These are phyloP conservation scores for Drepana falcataria DNA, from an alignment of 2,888 invertebrate genomes.

Conservation along the genomic window DNA sequence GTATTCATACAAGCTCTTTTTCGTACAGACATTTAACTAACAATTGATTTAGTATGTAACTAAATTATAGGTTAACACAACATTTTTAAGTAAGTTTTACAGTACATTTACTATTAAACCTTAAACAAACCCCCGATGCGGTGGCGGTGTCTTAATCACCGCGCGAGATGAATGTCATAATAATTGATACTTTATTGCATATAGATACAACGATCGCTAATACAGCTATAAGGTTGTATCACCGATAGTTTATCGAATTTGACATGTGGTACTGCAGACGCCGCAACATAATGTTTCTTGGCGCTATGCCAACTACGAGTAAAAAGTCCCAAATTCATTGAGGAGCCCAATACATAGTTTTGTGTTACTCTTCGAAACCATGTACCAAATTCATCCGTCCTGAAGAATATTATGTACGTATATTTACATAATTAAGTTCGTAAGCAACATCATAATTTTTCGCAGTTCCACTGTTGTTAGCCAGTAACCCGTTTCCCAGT, in stretches of 20 bases:
- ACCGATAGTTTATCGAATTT: constrained; percentile 28
- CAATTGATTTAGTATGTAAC: too few relatives aligned
- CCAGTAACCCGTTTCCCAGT: neutral
- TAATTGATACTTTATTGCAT: constrained; percentile 10
- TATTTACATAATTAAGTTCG: too few relatives aligned
- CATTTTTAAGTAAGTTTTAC: too few relatives aligned
- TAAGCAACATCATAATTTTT: too few relatives aligned
- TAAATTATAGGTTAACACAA: too few relatives aligned
- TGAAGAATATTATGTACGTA: too few relatives aligned
- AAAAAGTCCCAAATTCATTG: constrained; percentile 54
- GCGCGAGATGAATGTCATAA: constrained; percentile 9
- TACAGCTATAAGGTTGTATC: constrained; percentile 13
- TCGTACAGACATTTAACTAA: too few relatives aligned
- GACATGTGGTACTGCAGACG: constrained; percentile 32
- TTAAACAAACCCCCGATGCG: constrained; percentile 4
- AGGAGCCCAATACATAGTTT: constrained; percentile 39
- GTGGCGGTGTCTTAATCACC: constrained; percentile 7
- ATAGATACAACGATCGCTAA: constrained; percentile 12
- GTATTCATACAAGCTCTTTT: too few relatives aligned
- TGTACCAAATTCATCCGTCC: constrained; percentile 9
- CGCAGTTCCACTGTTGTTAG: too few relatives aligned
- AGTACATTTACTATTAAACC: neutral
- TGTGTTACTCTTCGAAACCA: constrained; percentile 36
- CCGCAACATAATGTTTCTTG: constrained; percentile 34
- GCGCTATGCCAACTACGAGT: constrained; percentile 45